Percentiles rank a stretch among this genome's conserved stretches.
These are phyloP conservation scores for Guaruba guarouba DNA, from an alignment of 2,113 vertebrate genomes.

Conservation along the genomic window DNA sequence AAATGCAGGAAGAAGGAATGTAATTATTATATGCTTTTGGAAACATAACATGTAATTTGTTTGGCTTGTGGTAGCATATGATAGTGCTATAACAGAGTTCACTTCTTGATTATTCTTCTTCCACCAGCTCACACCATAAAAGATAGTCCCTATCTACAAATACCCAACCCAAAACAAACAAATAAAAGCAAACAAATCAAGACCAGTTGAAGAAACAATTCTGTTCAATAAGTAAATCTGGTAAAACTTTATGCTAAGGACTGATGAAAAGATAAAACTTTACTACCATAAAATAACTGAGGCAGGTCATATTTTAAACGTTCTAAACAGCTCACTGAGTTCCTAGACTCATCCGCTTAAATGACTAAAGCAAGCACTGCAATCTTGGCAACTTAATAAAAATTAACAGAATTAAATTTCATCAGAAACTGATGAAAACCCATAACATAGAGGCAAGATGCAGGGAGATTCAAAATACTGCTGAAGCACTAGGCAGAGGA, in stretches of 20 bases:
- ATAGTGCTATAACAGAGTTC: not conserved
- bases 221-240: not conserved
- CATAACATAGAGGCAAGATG: not conserved
- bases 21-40: not conserved
- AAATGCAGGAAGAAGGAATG: not conserved
- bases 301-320: not conserved
- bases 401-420: not conserved
- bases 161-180: not conserved
- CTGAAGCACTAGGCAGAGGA: not conserved
- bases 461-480: not conserved
- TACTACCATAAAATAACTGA: not conserved
- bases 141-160: not conserved
- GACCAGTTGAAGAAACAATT: not conserved
- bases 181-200: not conserved
- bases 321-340: not conserved
- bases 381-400: not conserved
- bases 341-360: not conserved
- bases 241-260: not conserved
- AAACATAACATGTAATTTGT: not conserved
- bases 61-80: not conserved
- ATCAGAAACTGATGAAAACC: not conserved
- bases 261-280: not conserved
- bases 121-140: not conserved
- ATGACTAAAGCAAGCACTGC: not conserved
- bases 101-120: not conserved